Conservation (phyloP, 2,113 vertebrate genomes). For the Tautogolabrus adspersus region DNA sequence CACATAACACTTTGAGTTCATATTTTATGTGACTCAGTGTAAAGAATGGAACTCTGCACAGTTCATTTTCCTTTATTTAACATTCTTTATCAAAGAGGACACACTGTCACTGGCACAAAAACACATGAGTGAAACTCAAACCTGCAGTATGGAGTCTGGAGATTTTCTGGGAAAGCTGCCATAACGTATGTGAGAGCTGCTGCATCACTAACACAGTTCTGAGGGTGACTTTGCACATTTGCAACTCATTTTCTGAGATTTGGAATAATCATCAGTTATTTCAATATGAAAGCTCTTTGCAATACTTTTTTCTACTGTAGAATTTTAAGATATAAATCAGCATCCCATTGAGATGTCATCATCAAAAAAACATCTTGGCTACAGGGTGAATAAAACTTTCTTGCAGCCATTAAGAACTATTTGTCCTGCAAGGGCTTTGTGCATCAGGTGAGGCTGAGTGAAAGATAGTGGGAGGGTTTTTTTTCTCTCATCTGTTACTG, state of each 20-base stretch:
- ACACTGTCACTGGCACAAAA: slow-evolving; percentile 7
- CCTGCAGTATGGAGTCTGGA: not conserved
- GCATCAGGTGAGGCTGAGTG: slow-evolving; percentile 49
- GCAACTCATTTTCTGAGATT: not conserved
- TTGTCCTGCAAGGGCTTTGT: not conserved
- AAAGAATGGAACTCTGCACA: not conserved
- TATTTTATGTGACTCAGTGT: slow-evolving; percentile 7
- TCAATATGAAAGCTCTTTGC: not conserved
- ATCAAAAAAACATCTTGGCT: slow-evolving; percentile 10
- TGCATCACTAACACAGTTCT: not conserved
- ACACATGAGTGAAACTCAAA: not conserved
- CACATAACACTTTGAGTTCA: not conserved
- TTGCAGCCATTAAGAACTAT: not conserved
- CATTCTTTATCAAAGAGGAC: slow-evolving; percentile 12
- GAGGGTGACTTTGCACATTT: slow-evolving; percentile 7
- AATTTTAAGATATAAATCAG: not conserved
- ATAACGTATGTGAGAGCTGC: slow-evolving; percentile 13
- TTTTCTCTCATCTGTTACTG: slow-evolving; percentile 68
- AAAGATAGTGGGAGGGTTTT: slow-evolving; percentile 11
- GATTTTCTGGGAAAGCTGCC: slow-evolving; percentile 29
- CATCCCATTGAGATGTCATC: slow-evolving; percentile 12
- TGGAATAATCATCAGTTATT: not conserved
- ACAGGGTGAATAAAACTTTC: not conserved
- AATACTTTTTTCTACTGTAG: not conserved
- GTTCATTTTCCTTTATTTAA: slow-evolving; percentile 1